Conservation (phyloP, 2,797 vertebrate genomes). For the Enteromius radiatus region DNA sequence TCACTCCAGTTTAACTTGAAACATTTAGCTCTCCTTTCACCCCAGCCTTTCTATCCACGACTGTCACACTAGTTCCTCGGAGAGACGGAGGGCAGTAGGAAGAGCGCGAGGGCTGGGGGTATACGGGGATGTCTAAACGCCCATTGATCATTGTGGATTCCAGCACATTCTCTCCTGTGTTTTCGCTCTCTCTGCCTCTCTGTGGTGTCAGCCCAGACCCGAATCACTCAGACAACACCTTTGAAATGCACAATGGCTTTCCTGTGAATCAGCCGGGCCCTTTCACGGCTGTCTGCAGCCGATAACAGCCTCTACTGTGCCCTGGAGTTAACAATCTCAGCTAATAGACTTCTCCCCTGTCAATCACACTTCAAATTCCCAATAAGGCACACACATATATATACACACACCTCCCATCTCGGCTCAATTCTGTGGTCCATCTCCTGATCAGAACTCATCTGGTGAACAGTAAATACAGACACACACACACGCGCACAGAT, state of each 20-base stretch:
- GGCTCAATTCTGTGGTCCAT: conserved; percentile 47
- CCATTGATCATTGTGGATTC: conserved; percentile 75
- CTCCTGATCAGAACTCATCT: conserved; percentile 49
- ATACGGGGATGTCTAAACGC: conserved; percentile 55
- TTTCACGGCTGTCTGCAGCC: conserved; percentile 79
- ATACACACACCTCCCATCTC: conserved; percentile 38
- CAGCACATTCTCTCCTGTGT: conserved; percentile 61
- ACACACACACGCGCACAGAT: conserved; percentile 21
- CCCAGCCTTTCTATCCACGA: conserved; percentile 40
- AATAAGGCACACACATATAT: conserved; percentile 66
- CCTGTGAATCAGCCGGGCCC: conserved; percentile 77
- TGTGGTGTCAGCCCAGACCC: conserved; percentile 69
- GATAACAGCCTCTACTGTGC: conserved; percentile 81
- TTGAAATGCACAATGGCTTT: conserved; percentile 82
- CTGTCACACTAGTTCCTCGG: conserved; percentile 51
- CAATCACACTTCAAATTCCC: conserved; percentile 81
- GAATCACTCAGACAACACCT: conserved; percentile 82
- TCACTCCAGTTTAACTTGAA: conserved; percentile 56
- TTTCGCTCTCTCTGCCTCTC: conserved; percentile 62
- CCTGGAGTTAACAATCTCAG: conserved; percentile 80
- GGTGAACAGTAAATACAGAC: conserved; percentile 37
- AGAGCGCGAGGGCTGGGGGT: conserved; percentile 2
- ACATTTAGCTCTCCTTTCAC: conserved; percentile 55
- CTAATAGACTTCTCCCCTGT: conserved; percentile 84
- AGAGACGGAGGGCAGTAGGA: conserved; percentile 31